A percentile compares a stretch with the other conserved stretches of the same genome.
Conservation (phyloP, 2,888 invertebrate species). For the Tridacna gigas region DNA sequence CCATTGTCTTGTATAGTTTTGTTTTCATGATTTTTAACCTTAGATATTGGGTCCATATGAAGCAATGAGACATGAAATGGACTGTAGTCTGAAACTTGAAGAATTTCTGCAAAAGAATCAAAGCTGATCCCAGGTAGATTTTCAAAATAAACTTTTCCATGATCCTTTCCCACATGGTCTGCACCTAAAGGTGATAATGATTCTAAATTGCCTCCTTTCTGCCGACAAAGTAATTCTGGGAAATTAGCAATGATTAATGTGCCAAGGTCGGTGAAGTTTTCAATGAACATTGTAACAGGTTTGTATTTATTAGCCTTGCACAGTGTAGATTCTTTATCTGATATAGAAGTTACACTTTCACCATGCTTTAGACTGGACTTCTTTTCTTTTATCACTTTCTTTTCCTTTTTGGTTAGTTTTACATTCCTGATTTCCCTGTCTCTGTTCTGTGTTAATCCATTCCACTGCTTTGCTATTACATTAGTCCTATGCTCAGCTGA, state of each 20-base stretch:
- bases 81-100: not conserved
- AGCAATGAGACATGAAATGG: not conserved
- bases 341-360: not conserved
- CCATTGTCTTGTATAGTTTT: not conserved
- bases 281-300: slow-evolving; percentile 73
- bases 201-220: not conserved
- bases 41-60: not conserved
- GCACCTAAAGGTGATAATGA: not conserved
- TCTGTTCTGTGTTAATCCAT: slow-evolving; percentile 66
- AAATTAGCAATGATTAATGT: slow-evolving; percentile 56
- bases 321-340: not conserved
- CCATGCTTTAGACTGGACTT: not conserved
- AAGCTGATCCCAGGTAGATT: too few species aligned
- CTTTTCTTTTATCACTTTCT: slow-evolving; percentile 82
- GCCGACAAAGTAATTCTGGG: slow-evolving; percentile 31
- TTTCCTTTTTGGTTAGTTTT: slow-evolving; percentile 85
- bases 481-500: slow-evolving; percentile 87
- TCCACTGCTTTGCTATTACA: slow-evolving; percentile 75
- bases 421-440: slow-evolving; percentile 76
- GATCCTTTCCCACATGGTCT: not conserved
- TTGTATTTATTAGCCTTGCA: slow-evolving; percentile 46
- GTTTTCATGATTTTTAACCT: not conserved
- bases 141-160: not conserved
- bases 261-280: slow-evolving; percentile 66
- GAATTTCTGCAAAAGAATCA: too few species aligned